Percentiles rank a stretch among this genome's conserved stretches.
Evolutionary conservation across 2,113 vertebrate species (phyloP).

Genomic region (Brachyhypopomus gauderio): DNA sequence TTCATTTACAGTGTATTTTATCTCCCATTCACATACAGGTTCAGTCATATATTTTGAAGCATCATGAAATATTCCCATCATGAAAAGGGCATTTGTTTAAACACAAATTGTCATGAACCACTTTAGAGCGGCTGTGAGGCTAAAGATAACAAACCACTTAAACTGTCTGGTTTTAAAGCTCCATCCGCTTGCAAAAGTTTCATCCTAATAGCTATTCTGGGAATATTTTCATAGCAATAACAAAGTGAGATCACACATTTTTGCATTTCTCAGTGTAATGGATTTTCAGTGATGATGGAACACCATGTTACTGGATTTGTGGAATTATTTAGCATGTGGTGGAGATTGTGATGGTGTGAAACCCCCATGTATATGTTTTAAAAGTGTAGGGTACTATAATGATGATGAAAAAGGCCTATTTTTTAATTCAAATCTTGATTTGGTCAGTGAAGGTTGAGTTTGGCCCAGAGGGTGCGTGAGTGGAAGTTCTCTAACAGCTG

Average conservation of each 20-base stretch:
- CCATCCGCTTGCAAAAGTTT: neutral
- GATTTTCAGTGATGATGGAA: too few relatives aligned
- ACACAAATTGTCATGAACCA: neutral
- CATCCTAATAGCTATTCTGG: neutral
- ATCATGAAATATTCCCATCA: slow-evolving; percentile 8
- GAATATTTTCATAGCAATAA: neutral
- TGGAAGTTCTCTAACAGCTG: slow-evolving; percentile 27
- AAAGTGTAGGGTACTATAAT: neutral
- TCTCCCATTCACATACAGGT: too few relatives aligned
- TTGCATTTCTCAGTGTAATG: too few relatives aligned
- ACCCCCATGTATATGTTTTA: too few relatives aligned
- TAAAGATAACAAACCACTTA: neutral
- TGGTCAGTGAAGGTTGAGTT: neutral
- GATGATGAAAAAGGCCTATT: neutral
- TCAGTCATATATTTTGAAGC: too few relatives aligned
- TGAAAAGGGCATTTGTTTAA: neutral
- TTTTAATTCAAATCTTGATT: neutral
- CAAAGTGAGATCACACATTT: too few relatives aligned
- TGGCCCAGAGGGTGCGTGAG: too few relatives aligned
- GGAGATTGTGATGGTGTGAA: too few relatives aligned
- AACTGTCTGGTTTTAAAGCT: neutral
- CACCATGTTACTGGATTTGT: too few relatives aligned
- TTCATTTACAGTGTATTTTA: neutral
- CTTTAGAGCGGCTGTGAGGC: neutral
- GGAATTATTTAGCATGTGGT: too few relatives aligned